Conservation (phyloP, 2,888 invertebrate species). For the Eupsilia transversa region DNA sequence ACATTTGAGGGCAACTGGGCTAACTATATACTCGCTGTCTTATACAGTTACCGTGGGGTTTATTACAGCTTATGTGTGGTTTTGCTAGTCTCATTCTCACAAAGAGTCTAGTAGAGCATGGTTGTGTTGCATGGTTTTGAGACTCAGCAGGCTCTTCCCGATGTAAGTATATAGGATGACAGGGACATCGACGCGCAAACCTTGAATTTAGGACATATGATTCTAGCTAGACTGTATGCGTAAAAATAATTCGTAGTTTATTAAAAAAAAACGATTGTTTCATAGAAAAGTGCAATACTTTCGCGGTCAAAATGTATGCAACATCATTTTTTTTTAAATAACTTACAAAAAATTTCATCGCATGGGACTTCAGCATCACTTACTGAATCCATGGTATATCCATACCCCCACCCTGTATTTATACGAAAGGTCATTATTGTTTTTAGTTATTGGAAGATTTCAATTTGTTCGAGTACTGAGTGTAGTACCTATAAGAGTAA, state of each 20-base stretch:
- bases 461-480: not conserved
- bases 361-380: no score
- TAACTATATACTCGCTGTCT: conserved; percentile 8
- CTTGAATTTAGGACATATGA: not conserved
- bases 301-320: not conserved
- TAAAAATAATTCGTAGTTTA: not conserved
- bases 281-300: not conserved
- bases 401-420: no score
- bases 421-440: not conserved
- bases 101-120: not conserved
- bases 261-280: not conserved
- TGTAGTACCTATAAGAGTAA: not conserved
- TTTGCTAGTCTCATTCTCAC: not conserved
- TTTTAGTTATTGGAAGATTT: not conserved
- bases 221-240: not conserved
- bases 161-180: not conserved
- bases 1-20: conserved; percentile 25
- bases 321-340: not conserved
- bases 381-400: no score
- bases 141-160: not conserved
- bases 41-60: conserved; percentile 8
- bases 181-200: no score
- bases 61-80: conserved; percentile 7
- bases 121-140: not conserved
- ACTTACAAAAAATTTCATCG: no score